phyloP scores from a whole-genome alignment of 2,888 invertebrate species.

The Lordiphosa andalusiaca region DNA sequence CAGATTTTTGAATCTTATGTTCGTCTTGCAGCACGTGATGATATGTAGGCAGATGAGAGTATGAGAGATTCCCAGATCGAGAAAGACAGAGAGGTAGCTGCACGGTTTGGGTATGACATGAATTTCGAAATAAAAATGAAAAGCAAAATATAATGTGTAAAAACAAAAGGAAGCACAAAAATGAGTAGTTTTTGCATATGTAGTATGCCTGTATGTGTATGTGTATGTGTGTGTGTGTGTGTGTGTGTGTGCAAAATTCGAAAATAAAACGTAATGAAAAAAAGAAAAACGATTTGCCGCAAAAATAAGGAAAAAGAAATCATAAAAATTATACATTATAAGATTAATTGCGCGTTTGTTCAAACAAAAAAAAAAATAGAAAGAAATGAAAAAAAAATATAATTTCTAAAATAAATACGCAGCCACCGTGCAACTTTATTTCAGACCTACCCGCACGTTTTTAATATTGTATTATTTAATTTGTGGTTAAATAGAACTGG shows the following conservation, averaged over 20 bases:
- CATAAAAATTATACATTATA: constrained; percentile 20
- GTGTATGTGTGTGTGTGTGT: constrained; percentile 4
- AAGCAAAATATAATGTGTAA: constrained; percentile 33
- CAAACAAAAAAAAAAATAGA: constrained; percentile 21
- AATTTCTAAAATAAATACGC: constrained; percentile 50
- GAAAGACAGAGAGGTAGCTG: constrained; percentile 31
- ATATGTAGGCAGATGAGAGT: constrained; percentile 13
- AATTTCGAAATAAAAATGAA: constrained; percentile 25
- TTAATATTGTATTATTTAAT: constrained; percentile 6
- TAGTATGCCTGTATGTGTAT: constrained; percentile 28
- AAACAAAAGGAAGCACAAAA: constrained; percentile 53
- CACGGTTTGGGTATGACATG: constrained; percentile 48
- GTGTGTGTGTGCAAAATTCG: constrained; percentile 50
- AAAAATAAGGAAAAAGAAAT: constrained; percentile 31
- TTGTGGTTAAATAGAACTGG: constrained; percentile 16
- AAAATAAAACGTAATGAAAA: constrained; percentile 59
- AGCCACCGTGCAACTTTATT: constrained; percentile 78
- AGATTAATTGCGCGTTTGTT: constrained; percentile 32
- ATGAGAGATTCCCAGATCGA: constrained; percentile 14
- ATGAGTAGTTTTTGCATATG: constrained; percentile 30
- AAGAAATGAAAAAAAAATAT: constrained; percentile 26
- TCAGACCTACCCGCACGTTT: constrained; percentile 61
- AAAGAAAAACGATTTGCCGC: constrained; percentile 37
- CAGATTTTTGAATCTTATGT: constrained; percentile 5
- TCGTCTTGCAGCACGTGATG: constrained; percentile 33